Base-by-base conservation (phyloP, 2,888 invertebrate species). In the Volucella bombylans region DNA sequence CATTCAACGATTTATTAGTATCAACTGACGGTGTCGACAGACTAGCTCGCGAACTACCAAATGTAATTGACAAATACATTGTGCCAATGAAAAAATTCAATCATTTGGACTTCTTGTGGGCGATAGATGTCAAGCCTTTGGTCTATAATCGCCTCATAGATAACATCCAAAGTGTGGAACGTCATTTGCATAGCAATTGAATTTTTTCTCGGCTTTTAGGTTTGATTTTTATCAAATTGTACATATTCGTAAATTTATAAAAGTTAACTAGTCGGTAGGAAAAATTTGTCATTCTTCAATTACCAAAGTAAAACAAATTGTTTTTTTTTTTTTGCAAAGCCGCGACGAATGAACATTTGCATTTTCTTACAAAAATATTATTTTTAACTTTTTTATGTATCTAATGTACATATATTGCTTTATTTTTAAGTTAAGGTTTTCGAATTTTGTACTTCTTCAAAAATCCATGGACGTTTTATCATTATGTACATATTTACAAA, bases 1-100 rank as follows among this genome's bases (percentile, higher is more conserved):
- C 93, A 8, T 91, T 91, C 4, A 93, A 94, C 14, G 96, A 96
- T 89, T 94, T 94, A 93, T 89, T 96, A 18, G 93, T 95, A 1
- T 91, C 93, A 64, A 92, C 93, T 3, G 89, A 90, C 86, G 95
- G 95, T 78, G 94, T 95, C 0, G 90, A 93, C 50, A 90, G 91
- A 15, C 88, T 95, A 64, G 92, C 93, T 47, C 89, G 90, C 11
- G 90, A 92, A 74, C 89, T 96, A 52, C 91, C 92, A 9, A 94
- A 93, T 87, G 92, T 92, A 1, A 89, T 93, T 8, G 93, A 93
- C 65, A 93, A 93, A 82, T 92, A 94, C 88, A 91, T 93, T 80
- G 93, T 95, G 61, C 93, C 93, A 0, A 92, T 93, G 87, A 90
- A 93, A 45, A 89, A 91, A 71, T 94, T 93, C 88, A 93, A 93